Conservation (phyloP, 2,888 invertebrate species). For the Ditula angustiorana region DNA sequence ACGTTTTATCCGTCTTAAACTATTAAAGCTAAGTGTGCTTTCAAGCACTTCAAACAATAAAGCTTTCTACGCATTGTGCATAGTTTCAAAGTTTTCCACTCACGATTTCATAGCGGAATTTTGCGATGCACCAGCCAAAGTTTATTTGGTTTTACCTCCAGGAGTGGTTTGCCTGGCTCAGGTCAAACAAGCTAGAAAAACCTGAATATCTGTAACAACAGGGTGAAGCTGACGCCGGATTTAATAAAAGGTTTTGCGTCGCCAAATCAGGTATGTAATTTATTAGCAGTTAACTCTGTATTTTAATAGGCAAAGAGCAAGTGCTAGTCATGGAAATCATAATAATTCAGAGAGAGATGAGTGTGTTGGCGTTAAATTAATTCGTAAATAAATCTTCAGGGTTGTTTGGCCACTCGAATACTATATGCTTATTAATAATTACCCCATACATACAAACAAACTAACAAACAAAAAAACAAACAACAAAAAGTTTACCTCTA, state of each 20-base stretch:
- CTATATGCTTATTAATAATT: no score
- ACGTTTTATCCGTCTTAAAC: background rate
- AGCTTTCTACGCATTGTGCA: constrained; percentile 1
- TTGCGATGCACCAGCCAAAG: constrained; percentile 5
- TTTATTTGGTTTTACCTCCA: constrained; percentile 17
- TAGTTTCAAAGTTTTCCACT: background rate
- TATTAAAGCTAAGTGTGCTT: constrained; percentile 1
- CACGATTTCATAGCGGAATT: background rate
- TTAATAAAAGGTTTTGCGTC: background rate
- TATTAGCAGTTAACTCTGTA: no score
- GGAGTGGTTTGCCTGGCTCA: constrained; percentile 12
- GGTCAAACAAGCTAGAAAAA: constrained; percentile 4
- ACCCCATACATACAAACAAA: no score
- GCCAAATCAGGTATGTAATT: background rate
- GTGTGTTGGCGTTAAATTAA: no score
- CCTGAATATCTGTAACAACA: background rate
- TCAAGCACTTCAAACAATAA: constrained; percentile 1
- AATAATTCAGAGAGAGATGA: no score
- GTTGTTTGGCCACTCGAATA: no score
- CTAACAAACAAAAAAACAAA: no score
- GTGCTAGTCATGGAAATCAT: no score
- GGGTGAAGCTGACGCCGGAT: background rate
- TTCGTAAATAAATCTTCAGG: no score
- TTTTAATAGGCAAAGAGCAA: no score
- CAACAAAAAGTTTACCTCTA: no score